Base-by-base conservation (phyloP, 1,140 invertebrate species). In the Drosophila athabasca region DNA sequence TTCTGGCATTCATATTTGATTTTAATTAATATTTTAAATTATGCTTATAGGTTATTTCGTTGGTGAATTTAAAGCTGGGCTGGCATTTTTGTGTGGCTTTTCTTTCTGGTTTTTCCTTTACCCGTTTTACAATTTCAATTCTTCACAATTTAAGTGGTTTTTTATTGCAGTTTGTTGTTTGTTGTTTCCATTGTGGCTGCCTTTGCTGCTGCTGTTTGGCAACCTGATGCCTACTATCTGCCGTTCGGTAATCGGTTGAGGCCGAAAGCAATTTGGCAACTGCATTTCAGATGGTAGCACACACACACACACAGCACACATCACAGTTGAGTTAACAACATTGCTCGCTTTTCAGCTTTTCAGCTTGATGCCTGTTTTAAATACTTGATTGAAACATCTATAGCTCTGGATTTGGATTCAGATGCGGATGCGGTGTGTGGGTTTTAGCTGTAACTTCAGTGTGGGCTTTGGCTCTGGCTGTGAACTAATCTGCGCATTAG, bases 191-290 rank as follows among this genome's bases (percentile, higher is more conserved):
- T 77, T 74, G 60, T 65, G 31, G 35, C 43, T 46, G 15, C 6
- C n/a, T n/a, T n/a, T n/a, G n/a, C n/a, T n/a, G n/a, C n/a, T n/a
- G 17, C 24, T 51, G 58, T 67, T 65, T 70, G 77, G 75, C 80
- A 82, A 82, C 61, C 66, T 17, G 70, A 72, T 29, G 29, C 7
- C 22, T 22, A 15, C 49, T 49, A 29, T 55, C 29, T 31, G 29
- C 3, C 9, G 29, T 69, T 13, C 58, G 45, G 66, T 58, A 68
- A 68, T 68, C 66, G 64, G 35, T 43, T 68, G 54, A 19, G 64
- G 46, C 44, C 35, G 7, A 17, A 68, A 60, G 26, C 61, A 73
- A 81, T 81, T 82, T 73, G 54, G 55, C 75, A 81, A 82, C 79
- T 75, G 64, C 51, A 68, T 76, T 52, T 67, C 31, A 22, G 35